These are phyloP conservation scores for Chirona hameri DNA, from an alignment of 2,888 invertebrate species.

Conservation along the genomic window DNA sequence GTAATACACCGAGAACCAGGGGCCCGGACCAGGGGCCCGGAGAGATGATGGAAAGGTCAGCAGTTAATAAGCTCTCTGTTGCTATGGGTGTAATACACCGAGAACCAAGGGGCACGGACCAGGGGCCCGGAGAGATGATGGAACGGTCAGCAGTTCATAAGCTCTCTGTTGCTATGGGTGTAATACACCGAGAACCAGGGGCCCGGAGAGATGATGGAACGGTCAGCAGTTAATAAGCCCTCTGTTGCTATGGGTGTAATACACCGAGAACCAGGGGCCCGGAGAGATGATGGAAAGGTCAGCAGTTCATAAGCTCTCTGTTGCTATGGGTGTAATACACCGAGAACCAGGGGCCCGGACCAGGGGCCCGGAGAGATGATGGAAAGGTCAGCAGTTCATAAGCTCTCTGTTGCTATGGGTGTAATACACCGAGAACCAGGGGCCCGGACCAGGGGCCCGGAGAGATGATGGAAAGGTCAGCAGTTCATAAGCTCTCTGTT, in stretches of 20 bases:
- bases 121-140: conserved; percentile 99
- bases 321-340: no score
- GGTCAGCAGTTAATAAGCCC: conserved; percentile 49
- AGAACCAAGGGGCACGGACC: conserved; percentile 97
- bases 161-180: no score
- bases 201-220: conserved; percentile 97
- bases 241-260: no score
- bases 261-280: conserved; percentile 83
- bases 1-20: no score
- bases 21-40: conserved; percentile 99
- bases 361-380: conserved; percentile 99
- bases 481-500: no score
- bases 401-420: no score
- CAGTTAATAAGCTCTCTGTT: no score
- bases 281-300: conserved; percentile 97
- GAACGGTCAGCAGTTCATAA: conserved; percentile 59
- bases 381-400: conserved; percentile 62
- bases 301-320: neutral
- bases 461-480: conserved; percentile 93
- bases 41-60: conserved; percentile 93
- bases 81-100: no score
- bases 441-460: conserved; percentile 99
- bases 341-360: conserved; percentile 89
- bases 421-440: no score
- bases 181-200: conserved; percentile 74